Base-by-base conservation (phyloP, 2,888 invertebrate genomes). In the Congeria kusceri region DNA sequence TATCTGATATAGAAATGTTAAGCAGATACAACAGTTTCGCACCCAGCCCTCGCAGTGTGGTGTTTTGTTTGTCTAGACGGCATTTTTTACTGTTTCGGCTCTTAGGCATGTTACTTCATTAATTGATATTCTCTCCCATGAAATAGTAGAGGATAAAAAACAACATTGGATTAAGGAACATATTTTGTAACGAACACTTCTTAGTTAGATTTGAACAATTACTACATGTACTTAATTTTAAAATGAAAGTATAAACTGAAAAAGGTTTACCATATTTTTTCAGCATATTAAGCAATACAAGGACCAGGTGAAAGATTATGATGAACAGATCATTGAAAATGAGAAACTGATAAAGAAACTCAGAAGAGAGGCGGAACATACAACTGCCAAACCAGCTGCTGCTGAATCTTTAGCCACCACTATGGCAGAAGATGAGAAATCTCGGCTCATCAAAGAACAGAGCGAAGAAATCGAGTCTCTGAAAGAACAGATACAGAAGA, bases 241-340 rank as follows among this genome's bases (percentile, higher is more conserved):
- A n/a, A n/a, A n/a, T n/a, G n/a, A n/a, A n/a, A n/a, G n/a, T n/a
- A n/a, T n/a, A n/a, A n/a, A n/a, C n/a, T n/a, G n/a, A n/a, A n/a
- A n/a, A n/a, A n/a, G n/a, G n/a, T n/a, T n/a, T 18, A 44, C 46
- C 25, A 1, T 23, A n/a, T 9, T 5, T 28, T 73, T 68, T 29
- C 69, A 80, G 80, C 71, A 80, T 56, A 76, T 80, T 27, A 25
- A 32, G 9, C 57, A 76, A 46, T 80, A 80, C 80, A 80, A 71
- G 23, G 32, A 39, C 13, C 80, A 75, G 49, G 72, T 68, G 20
- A 67, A 39, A 28, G 59, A 68, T 13, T 72, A 80, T 68, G 80
- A 75, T 68, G 63, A 72, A 23, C 71, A 71, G 46, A 72, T 76
- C 47, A 65, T 75, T 18, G 68, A 46, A 11, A 75, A 70, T 28